Base-by-base conservation (phyloP, 2,888 invertebrate species). In the Leptinotarsa peninsularis region DNA sequence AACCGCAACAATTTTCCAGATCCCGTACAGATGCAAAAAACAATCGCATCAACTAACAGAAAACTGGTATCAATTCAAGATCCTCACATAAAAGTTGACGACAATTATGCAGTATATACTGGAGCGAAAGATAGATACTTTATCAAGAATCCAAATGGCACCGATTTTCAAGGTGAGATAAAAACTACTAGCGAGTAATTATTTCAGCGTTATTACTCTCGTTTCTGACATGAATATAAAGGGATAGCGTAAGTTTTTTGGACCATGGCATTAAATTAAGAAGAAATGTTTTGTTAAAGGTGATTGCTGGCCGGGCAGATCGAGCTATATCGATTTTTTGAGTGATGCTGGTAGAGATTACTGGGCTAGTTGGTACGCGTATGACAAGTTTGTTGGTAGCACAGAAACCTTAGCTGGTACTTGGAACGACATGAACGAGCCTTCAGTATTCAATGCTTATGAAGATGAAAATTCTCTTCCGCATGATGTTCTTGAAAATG, bases 401-500 rank as follows among this genome's bases (percentile, higher is more conserved):
- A 81, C 81, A 4, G 54, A 75, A 50, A 94, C 93, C 15, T 94
- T 96, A 83, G 93, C 96, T 88, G 82, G 82, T 17, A 92, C 96
- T 43, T 99, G 99, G 99, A 99, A 99, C 86, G 99, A 99, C 84
- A 99, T 99, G 99, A 99, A 99, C 84, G 99, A 99, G 86, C 99
- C 99, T 0, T 97, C 97, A 7, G 96, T 99, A 0, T 99, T 99
- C 88, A 97, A 96, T 87, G 76, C 75, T 43, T 67, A 63, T 23
- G 63, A 76, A 17, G 54, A 76, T 7, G 84, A 99, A 89, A 92
- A 98, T 18, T 98, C 98, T 0, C 96, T 99, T 94, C 95, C 95
- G 4, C 97, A 97, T 83, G 98, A 98, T 88, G 91, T 94, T 77
- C 86, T 94, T 1, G 99, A 99, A 86, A 92, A 92, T 86, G 92